A percentile compares a stretch with the other conserved stretches of the same genome.
These are phyloP conservation scores for Saccopteryx leptura DNA, from an alignment of 2,113 vertebrate species.

Conservation along the genomic window DNA sequence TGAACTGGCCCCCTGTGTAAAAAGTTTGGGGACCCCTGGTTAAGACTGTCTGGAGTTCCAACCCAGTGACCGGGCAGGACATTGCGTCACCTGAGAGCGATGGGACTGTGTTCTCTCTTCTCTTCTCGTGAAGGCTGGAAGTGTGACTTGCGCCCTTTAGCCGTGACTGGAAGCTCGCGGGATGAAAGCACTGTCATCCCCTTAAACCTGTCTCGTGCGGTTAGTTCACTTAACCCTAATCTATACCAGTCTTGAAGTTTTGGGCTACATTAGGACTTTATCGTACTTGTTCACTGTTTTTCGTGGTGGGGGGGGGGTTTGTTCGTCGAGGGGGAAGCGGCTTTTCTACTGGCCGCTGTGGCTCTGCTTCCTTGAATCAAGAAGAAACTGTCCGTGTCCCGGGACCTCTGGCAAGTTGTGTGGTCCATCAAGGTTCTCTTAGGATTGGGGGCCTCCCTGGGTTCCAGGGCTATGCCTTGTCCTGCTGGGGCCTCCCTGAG, in stretches of 20 bases:
- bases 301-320: neutral
- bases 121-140: neutral
- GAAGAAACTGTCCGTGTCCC: too few species aligned
- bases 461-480: neutral
- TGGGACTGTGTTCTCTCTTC: neutral
- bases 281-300: neutral
- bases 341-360: neutral
- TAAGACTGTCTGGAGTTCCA: neutral
- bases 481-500: neutral
- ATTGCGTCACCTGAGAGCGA: neutral
- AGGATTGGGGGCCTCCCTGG: neutral
- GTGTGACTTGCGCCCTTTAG: neutral
- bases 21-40: too few species aligned
- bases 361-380: neutral
- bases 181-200: neutral
- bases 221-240: neutral
- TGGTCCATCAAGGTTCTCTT: neutral
- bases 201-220: neutral
- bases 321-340: neutral
- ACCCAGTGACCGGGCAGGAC: too few species aligned
- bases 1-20: too few species aligned
- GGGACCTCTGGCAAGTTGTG: neutral
- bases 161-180: neutral
- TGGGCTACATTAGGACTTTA: neutral
- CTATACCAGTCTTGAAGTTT: neutral